Evolutionary conservation across 2,888 invertebrate species (phyloP).

Genomic region (Noctua janthina): DNA sequence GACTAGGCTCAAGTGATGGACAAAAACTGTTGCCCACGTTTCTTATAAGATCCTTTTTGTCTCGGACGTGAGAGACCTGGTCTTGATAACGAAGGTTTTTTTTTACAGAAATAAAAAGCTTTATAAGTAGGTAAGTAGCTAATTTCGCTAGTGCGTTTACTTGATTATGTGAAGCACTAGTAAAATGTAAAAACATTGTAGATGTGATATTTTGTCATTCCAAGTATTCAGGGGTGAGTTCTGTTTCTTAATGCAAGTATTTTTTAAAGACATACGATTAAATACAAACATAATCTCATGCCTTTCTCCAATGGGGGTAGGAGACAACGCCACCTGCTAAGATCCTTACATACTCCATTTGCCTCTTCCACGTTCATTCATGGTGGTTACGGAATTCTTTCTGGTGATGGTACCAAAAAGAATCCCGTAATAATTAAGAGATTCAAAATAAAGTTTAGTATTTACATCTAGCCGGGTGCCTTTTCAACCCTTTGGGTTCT

Average conservation of each 20-base stretch:
- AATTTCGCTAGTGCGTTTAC: neutral
- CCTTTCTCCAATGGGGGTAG: too few species aligned
- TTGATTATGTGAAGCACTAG: neutral
- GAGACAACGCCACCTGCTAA: too few species aligned
- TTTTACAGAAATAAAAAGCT: constrained; percentile 9
- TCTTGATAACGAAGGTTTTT: constrained; percentile 63
- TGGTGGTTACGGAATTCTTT: too few species aligned
- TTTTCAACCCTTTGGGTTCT: neutral
- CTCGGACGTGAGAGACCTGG: constrained; percentile 73
- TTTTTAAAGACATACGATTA: neutral
- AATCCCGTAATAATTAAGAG: neutral
- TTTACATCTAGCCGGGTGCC: neutral
- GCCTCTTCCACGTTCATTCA: too few species aligned
- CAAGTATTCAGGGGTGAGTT: neutral
- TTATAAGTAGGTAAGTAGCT: neutral
- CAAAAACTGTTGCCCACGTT: constrained; percentile 80
- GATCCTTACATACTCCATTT: too few species aligned
- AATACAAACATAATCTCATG: too few species aligned
- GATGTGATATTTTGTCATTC: neutral
- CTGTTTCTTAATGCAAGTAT: neutral
- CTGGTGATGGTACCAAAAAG: too few species aligned
- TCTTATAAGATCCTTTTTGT: constrained; percentile 77
- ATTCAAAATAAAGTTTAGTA: neutral
- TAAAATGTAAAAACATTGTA: neutral
- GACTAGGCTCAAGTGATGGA: constrained; percentile 82